Percentiles rank a stretch among this genome's conserved stretches.
These are phyloP conservation scores for Lacanobia wlatinum DNA, from an alignment of 2,888 invertebrate species.

Conservation along the genomic window DNA sequence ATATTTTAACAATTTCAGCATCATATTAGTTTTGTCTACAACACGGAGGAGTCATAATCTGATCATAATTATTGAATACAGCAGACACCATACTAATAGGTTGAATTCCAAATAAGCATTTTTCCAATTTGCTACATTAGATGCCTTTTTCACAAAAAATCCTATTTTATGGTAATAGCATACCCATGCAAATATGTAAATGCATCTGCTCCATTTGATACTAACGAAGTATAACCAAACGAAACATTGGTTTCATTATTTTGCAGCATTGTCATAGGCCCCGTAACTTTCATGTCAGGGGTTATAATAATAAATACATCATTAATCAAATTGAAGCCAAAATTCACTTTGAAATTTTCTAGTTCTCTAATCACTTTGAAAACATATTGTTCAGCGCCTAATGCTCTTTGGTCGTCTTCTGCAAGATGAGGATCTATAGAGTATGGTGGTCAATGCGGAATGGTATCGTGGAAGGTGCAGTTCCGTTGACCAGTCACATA, in stretches of 20 bases:
- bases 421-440: conserved; percentile 43
- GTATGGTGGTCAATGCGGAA: conserved; percentile 56
- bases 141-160: conserved; percentile 43
- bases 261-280: conserved; percentile 34
- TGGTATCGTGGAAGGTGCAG: conserved; percentile 72
- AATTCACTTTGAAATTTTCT: conserved; percentile 54
- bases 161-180: conserved; percentile 43
- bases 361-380: conserved; percentile 48
- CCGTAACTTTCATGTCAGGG: conserved; percentile 35
- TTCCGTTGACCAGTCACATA: conserved; percentile 70
- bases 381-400: conserved; percentile 58
- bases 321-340: conserved; percentile 21
- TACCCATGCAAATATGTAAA: conserved; percentile 53
- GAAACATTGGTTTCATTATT: conserved; percentile 51
- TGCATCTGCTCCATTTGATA: conserved; percentile 23
- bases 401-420: background rate
- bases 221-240: conserved; percentile 42
- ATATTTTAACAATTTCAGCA: background rate
- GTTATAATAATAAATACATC: conserved; percentile 2
- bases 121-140: conserved; percentile 11
- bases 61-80: background rate
- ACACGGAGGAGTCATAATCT: background rate
- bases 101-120: background rate
- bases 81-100: background rate
- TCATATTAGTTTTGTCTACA: background rate